Evolutionary conservation across 2,797 vertebrate species (phyloP).

Genomic region (Anabacerthia variegaticeps): DNA sequence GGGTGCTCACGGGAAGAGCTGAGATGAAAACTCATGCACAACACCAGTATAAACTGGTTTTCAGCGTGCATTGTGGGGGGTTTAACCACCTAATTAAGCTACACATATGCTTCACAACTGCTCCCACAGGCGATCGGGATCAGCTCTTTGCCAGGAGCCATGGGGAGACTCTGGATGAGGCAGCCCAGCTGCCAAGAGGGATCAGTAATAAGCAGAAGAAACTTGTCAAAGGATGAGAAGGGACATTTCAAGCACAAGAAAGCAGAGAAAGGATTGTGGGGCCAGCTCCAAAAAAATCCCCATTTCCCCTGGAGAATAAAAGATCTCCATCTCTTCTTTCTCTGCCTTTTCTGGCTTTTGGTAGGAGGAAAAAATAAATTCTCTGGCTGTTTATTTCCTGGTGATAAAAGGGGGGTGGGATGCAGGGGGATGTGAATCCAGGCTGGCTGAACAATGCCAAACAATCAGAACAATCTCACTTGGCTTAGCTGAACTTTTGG

Average conservation of each 20-base stretch:
- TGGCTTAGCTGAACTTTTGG: background rate
- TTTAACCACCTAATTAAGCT: background rate
- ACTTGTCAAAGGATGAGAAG: background rate
- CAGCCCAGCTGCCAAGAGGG: background rate
- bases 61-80: background rate
- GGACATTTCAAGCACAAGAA: background rate
- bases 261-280: background rate
- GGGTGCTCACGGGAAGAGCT: background rate
- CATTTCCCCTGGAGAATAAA: background rate
- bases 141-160: background rate
- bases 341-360: background rate
- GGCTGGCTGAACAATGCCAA: background rate
- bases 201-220: constrained; percentile 28
- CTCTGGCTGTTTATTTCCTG: background rate
- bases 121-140: background rate
- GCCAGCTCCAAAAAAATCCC: background rate
- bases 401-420: background rate
- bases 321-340: background rate
- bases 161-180: background rate
- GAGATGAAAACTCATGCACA: background rate
- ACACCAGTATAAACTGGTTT: background rate
- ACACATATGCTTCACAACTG: background rate
- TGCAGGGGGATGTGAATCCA: background rate
- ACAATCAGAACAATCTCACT: background rate
- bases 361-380: background rate